Evolutionary conservation across 2,797 vertebrate genomes (phyloP).

Genomic region (Melanotaenia boesemani): DNA sequence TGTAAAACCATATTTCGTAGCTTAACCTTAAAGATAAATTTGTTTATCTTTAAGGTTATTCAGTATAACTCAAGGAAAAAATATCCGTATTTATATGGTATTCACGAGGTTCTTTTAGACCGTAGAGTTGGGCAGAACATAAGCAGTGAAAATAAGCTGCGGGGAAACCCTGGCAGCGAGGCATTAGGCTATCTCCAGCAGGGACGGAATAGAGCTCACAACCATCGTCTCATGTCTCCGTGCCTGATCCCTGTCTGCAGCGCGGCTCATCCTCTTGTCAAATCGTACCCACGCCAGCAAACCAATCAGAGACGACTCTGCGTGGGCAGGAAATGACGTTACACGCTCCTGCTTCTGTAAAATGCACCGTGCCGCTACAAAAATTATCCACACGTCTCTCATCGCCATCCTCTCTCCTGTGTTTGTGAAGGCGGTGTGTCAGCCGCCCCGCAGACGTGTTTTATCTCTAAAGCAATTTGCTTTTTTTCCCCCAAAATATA

Average conservation of each 20-base stretch:
- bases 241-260: constrained; percentile 43
- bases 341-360: constrained; percentile 73
- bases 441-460: constrained; percentile 26
- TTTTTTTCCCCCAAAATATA: background rate
- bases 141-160: background rate
- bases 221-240: constrained; percentile 59
- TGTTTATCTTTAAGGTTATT: no score
- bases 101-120: no score
- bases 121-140: no score
- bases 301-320: constrained; percentile 77
- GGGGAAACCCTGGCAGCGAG: constrained; percentile 15
- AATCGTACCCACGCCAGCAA: constrained; percentile 54
- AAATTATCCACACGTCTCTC: constrained; percentile 61
- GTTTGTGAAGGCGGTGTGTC: constrained; percentile 45
- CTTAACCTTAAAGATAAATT: no score
- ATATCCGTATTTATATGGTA: no score
- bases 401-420: constrained; percentile 33
- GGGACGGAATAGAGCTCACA: constrained; percentile 11
- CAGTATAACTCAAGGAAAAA: no score
- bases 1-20: no score
- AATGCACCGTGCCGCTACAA: constrained; percentile 65
- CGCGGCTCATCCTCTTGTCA: constrained; percentile 44
- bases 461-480: constrained; percentile 26
- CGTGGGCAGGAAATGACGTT: constrained; percentile 86
- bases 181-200: constrained; percentile 14